Conservation (phyloP, 2,797 vertebrate species). For the Myiotriccus ornatus region DNA sequence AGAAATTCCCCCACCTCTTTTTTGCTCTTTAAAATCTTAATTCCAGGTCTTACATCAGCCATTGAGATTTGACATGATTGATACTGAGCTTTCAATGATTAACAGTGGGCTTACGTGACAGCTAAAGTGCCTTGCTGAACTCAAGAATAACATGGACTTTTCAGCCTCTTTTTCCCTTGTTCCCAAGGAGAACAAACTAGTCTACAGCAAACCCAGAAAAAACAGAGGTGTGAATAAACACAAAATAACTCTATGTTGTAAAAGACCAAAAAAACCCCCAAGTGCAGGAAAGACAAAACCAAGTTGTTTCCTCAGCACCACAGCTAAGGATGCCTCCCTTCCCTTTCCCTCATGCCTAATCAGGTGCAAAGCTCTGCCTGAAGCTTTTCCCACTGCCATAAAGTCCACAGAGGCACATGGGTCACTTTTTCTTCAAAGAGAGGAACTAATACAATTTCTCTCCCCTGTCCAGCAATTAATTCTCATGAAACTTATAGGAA, state of each 20-base stretch:
- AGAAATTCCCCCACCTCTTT: not conserved
- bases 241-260: not conserved
- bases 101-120: not conserved
- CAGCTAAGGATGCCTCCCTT: not conserved
- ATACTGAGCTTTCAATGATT: not conserved
- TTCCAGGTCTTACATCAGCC: not conserved
- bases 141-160: not conserved
- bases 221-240: not conserved
- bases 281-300: not conserved
- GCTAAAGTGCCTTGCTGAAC: not conserved
- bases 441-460: not conserved
- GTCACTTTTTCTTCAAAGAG: not conserved
- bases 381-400: not conserved
- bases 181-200: not conserved
- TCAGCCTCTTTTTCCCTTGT: not conserved
- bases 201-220: not conserved
- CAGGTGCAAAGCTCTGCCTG: not conserved
- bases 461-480: not conserved
- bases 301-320: not conserved
- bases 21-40: not conserved
- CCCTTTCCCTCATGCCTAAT: not conserved
- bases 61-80: not conserved
- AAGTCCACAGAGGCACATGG: not conserved
- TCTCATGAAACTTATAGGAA: not conserved
- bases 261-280: not conserved